A percentile compares a stretch with the other conserved stretches of the same genome.
phyloP scores from a whole-genome alignment of 2,113 vertebrate species.

The Neogobius melanostomus region DNA sequence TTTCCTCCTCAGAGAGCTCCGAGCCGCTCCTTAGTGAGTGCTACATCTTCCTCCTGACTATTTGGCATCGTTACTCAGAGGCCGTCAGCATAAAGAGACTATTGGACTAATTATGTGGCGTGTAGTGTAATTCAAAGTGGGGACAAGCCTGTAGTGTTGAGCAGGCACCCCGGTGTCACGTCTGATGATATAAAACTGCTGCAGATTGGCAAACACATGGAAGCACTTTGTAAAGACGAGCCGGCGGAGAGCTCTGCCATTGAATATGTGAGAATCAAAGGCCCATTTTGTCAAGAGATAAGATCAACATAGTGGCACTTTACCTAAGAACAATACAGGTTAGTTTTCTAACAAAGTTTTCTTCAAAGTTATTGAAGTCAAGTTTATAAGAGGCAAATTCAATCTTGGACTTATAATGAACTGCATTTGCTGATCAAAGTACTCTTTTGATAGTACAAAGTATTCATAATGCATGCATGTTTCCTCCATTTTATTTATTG shows the following conservation, averaged over 20 bases:
- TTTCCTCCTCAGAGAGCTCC: constrained; percentile 69
- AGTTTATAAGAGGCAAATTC: constrained; percentile 5
- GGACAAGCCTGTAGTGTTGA: constrained; percentile 15
- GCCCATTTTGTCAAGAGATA: background rate
- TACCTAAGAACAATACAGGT: background rate
- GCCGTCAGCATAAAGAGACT: constrained; percentile 25
- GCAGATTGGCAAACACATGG: background rate
- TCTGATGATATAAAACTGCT: constrained; percentile 9
- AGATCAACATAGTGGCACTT: background rate
- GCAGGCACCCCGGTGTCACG: constrained; percentile 1
- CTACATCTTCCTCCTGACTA: constrained; percentile 59
- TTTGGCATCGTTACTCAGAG: constrained; percentile 47
- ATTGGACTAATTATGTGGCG: constrained; percentile 40
- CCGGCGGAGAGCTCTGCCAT: background rate
- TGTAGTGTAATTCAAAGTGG: constrained; percentile 20
- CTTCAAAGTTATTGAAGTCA: background rate
- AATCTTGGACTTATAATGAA: constrained; percentile 25
- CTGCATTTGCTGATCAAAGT: constrained; percentile 40
- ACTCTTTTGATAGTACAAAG: constrained; percentile 33
- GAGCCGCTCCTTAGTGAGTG: constrained; percentile 53
- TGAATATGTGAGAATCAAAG: background rate
- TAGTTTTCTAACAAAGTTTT: constrained; percentile 14
- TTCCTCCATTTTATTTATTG: constrained; percentile 12
- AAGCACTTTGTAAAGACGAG: background rate
- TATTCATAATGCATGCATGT: constrained; percentile 46